Evolutionary conservation across 2,888 invertebrate genomes (phyloP), one percentile per base, ranked within the genome.

Genomic region (Uropetala carovei): DNA sequence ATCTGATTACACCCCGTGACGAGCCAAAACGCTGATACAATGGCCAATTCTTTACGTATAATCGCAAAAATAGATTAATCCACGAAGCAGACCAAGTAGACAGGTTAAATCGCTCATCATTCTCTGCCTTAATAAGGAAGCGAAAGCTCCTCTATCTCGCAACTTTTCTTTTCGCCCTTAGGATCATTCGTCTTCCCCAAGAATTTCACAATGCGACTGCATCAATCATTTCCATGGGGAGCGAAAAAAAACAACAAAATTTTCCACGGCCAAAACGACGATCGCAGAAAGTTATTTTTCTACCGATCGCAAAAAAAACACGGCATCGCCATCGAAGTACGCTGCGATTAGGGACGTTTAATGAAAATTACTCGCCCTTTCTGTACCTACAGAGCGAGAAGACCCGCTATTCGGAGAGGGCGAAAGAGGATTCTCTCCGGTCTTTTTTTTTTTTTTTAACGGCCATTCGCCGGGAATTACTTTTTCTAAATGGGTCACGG

Each of bases 401-500:
- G 10, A 43, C 43, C 43, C 68, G 89, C 64, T 27, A 89, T 18
- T 89, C 43, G 43, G 30, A 13, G 30, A 27, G 11, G 58, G 1
- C 60, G 64, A 13, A 64, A 16, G 60, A n/a, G 18, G 89, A 89
- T 13, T 64, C 64, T 27, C 10, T 18, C n/a, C 64, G 89, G n/a
- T n/a, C n/a, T 18, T 43, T 16, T 64, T 60, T 43, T 43, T 3
- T 43, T 43, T 43, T 43, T 43, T 43, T 5, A 43, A 43, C 18
- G 60, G n/a, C 68, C 89, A 89, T 64, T 13, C 30, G 56, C 43
- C 56, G 56, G n/a, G 89, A 68, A 89, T 89, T 30, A 56, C 89
- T 89, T 89, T 68, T 56, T 43, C 30, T 64, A 89, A 89, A 89
- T 89, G 64, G 89, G 89, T 89, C 89, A 89, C 64, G 89, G 89